Percentiles rank a stretch among this genome's conserved stretches.
Evolutionary conservation across 1,140 invertebrate genomes (phyloP).

Genomic region (Battus philenor): DNA sequence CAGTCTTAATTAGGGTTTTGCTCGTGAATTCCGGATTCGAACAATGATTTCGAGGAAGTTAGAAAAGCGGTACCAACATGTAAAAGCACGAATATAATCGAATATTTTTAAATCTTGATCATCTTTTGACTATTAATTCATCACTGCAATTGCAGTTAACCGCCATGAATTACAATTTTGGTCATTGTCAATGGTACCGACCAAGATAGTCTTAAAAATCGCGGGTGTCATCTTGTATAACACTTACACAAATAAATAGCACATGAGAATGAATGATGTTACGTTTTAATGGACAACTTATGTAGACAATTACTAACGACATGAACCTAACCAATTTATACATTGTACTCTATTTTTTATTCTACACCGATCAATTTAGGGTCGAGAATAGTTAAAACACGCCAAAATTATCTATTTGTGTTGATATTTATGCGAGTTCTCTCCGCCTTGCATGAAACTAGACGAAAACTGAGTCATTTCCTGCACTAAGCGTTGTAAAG

Average conservation of each 20-base stretch:
- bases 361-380: neutral
- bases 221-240: neutral
- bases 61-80: too few species aligned
- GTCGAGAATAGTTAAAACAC: slow-evolving; percentile 4
- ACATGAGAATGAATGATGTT: slow-evolving; percentile 24
- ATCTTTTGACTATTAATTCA: too few species aligned
- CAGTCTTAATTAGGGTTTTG: too few species aligned
- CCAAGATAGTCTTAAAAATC: too few species aligned
- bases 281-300: slow-evolving; percentile 29
- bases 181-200: too few species aligned
- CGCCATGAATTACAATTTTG: too few species aligned
- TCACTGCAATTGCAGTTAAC: too few species aligned
- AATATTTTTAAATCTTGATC: too few species aligned
- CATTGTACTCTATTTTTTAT: neutral
- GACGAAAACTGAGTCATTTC: slow-evolving; percentile 44
- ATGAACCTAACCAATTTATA: neutral
- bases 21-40: too few species aligned
- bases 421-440: slow-evolving; percentile 20
- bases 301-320: slow-evolving; percentile 18
- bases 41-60: too few species aligned
- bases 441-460: slow-evolving; percentile 21
- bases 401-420: slow-evolving; percentile 7
- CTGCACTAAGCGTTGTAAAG: slow-evolving; percentile 29
- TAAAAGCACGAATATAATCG: too few species aligned
- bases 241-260: slow-evolving; percentile 9